Percentiles rank a stretch among this genome's conserved stretches.
phyloP scores from a whole-genome alignment of 2,888 invertebrate genomes.

The Griposia aprilina region DNA sequence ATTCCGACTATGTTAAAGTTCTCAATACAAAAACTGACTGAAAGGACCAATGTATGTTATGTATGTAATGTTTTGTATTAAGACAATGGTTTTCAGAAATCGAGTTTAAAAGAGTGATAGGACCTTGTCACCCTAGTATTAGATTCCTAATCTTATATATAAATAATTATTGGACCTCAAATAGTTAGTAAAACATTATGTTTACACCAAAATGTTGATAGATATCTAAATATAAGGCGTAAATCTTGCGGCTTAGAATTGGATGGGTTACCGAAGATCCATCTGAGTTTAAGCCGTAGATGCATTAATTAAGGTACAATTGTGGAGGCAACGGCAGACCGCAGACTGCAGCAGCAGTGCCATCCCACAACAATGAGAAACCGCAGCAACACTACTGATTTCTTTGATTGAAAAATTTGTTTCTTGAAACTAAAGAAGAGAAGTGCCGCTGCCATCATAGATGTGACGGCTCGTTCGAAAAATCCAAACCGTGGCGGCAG shows the following conservation, averaged over 20 bases:
- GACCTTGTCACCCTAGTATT: conserved; percentile 35
- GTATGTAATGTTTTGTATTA: too few relatives aligned
- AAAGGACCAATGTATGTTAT: too few relatives aligned
- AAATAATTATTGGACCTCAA: conserved; percentile 47
- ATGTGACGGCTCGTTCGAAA: too few relatives aligned
- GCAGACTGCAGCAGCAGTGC: neutral
- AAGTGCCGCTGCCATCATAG: too few relatives aligned
- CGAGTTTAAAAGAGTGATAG: neutral
- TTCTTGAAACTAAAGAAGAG: neutral
- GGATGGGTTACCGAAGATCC: conserved; percentile 11
- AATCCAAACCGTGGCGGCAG: neutral
- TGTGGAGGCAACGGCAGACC: neutral
- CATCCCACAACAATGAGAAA: neutral
- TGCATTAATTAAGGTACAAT: neutral
- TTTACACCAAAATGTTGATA: conserved; percentile 55
- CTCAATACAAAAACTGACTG: neutral
- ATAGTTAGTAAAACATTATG: conserved; percentile 61
- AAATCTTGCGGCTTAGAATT: neutral
- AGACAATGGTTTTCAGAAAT: conserved; percentile 7
- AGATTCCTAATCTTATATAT: conserved; percentile 25
- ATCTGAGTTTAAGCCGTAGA: neutral
- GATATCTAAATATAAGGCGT: conserved; percentile 38
- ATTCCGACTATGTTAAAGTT: neutral
- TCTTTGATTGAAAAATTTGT: neutral
- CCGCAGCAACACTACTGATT: neutral